Evolutionary conservation across 2,113 vertebrate species (phyloP).

Genomic region (Ammodytes dubius): DNA sequence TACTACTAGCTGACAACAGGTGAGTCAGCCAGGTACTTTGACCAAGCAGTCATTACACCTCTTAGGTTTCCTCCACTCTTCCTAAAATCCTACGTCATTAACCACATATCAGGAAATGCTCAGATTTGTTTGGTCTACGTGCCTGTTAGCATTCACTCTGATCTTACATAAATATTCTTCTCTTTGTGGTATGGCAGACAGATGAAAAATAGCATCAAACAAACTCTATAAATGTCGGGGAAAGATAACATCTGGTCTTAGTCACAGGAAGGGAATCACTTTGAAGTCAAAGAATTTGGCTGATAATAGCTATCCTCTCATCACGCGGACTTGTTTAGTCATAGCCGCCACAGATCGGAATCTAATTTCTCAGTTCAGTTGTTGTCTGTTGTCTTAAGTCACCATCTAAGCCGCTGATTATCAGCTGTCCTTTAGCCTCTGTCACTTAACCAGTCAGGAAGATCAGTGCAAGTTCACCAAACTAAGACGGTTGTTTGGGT

Average conservation of each 20-base stretch:
- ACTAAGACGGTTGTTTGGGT: background rate
- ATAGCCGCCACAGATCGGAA: conserved; percentile 5
- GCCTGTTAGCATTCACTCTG: background rate
- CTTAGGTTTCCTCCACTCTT: background rate
- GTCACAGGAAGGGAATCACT: background rate
- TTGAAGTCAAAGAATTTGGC: conserved; percentile 25
- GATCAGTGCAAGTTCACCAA: background rate
- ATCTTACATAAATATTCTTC: background rate
- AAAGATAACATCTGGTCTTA: conserved; percentile 31
- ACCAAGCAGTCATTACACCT: conserved; percentile 19
- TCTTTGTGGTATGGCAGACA: background rate
- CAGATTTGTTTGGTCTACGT: conserved; percentile 16
- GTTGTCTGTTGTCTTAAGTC: background rate
- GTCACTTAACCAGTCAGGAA: background rate
- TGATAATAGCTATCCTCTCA: background rate
- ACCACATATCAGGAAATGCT: background rate
- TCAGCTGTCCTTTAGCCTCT: conserved; percentile 16
- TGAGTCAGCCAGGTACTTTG: conserved; percentile 72
- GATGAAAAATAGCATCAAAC: conserved; percentile 4
- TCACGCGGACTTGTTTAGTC: conserved; percentile 5
- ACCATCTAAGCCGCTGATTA: background rate
- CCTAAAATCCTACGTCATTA: conserved; percentile 8
- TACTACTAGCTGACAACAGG: conserved; percentile 31
- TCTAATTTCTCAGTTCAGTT: conserved; percentile 27
- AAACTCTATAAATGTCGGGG: background rate